A percentile compares a stretch with the other conserved stretches of the same genome.
Conservation (phyloP, 2,113 vertebrate species). For the Bos javanicus region DNA sequence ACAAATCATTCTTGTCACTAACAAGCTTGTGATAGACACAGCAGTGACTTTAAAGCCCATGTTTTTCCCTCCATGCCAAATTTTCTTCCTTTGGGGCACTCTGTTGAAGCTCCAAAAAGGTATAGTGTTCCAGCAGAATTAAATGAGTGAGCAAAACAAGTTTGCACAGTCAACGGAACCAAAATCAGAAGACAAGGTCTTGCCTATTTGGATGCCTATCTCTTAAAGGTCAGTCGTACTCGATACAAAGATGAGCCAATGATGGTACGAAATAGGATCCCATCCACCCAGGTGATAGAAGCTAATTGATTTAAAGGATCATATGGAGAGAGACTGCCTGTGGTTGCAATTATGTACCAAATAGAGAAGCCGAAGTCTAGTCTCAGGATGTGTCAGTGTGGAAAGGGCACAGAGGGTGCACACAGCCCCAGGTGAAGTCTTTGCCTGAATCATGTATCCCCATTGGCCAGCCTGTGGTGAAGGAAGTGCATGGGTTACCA, state of each 20-base stretch:
- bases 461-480: not conserved
- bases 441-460: not conserved
- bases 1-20: not conserved
- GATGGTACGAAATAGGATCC: not conserved
- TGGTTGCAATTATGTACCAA: not conserved
- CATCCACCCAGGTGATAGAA: not conserved
- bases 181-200: not conserved
- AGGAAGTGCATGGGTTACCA: not conserved
- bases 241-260: not conserved
- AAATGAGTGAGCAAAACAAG: not conserved
- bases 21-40: not conserved
- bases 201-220: not conserved
- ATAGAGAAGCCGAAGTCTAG: not conserved
- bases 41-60: not conserved
- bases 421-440: not conserved
- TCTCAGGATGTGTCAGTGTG: not conserved
- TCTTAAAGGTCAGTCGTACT: not conserved
- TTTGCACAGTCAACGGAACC: not conserved
- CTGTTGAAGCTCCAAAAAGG: not conserved
- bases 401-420: not conserved
- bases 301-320: not conserved
- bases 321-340: not conserved
- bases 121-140: not conserved
- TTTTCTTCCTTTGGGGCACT: not conserved
- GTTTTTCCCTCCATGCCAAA: not conserved